These are phyloP conservation scores for Echinometra lucunter DNA, from an alignment of 53 echinoderm and acorn worm genomes.

Conservation along the genomic window DNA sequence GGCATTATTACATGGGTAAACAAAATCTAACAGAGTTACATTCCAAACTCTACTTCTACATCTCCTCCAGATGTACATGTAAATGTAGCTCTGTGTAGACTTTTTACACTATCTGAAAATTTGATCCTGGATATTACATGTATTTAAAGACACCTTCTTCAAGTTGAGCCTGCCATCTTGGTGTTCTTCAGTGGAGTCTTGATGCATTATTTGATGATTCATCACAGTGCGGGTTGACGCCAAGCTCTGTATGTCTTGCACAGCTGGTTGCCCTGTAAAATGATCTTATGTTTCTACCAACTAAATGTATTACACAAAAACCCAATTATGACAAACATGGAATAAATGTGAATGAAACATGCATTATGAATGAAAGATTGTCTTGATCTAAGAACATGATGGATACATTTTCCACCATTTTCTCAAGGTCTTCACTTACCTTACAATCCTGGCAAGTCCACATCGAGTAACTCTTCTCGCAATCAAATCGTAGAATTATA, in stretches of 20 bases:
- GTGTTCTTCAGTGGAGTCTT: neutral
- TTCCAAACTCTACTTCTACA: neutral
- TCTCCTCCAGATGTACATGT: neutral
- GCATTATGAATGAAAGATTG: neutral
- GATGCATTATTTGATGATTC: neutral
- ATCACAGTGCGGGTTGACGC: neutral
- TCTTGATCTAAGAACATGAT: neutral
- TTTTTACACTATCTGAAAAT: neutral
- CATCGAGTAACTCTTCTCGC: conserved; percentile 28
- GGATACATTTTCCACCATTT: neutral
- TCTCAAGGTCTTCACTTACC: neutral
- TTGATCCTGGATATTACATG: neutral
- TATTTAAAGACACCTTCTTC: neutral
- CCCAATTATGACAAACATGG: neutral
- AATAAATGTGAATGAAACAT: neutral
- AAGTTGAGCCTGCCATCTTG: neutral
- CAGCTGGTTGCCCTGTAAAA: neutral
- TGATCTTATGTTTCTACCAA: neutral
- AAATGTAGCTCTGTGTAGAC: neutral
- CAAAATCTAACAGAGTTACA: neutral
- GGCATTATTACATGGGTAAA: neutral
- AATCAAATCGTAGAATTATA: conserved; percentile 63
- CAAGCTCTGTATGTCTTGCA: neutral
- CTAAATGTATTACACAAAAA: neutral
- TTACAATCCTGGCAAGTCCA: conserved; percentile 50